Evolutionary conservation across 2,797 vertebrate species (phyloP), one percentile per base, ranked within the genome.

Genomic region (Spea hammondii): DNA sequence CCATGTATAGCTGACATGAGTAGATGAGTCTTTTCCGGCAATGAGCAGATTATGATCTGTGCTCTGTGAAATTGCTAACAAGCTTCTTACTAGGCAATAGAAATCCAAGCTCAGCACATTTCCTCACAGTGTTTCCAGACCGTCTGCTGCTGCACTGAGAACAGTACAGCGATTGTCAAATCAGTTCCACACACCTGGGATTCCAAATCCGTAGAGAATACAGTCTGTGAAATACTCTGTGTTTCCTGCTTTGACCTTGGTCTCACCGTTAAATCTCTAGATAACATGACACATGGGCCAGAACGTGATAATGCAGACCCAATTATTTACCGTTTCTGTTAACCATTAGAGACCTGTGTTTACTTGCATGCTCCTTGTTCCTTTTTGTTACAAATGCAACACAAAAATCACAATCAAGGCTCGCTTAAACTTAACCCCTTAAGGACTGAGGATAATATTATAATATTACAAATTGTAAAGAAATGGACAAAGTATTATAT

Each of bases 21-120:
- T 53, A 17, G 48, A 53, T 51, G 17, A 49, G 67, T 51, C n/a
- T 44, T 69, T 69, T n/a, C 67, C 50, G 14, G 49, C 49, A 51
- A 69, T 50, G 49, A 69, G 44, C n/a, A 69, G 67, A 49, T 53
- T 69, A 51, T 69, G 48, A 69, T 69, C 67, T 69, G 13, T 51
- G 67, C 67, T 51, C 49, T 69, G 67, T 69, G 67, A 14, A 14
- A 69, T 69, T 69, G 67, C 49, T 69, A 69, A 69, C 48, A 51
- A 69, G 67, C 67, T 32, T n/a, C 53, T 4, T 51, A n/a, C 48
- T 6, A 69, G 32, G 32, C 49, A 17, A 13, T 69, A 51, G 13
- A 53, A 51, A 69, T n/a, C 46, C 48, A 49, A 69, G 14, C 67
- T 14, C 67, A 69, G 67, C 67, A 69, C 48, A 69, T 69, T 17